Conservation (phyloP, 2,797 vertebrate species). For the Sebastolobus alascanus region DNA sequence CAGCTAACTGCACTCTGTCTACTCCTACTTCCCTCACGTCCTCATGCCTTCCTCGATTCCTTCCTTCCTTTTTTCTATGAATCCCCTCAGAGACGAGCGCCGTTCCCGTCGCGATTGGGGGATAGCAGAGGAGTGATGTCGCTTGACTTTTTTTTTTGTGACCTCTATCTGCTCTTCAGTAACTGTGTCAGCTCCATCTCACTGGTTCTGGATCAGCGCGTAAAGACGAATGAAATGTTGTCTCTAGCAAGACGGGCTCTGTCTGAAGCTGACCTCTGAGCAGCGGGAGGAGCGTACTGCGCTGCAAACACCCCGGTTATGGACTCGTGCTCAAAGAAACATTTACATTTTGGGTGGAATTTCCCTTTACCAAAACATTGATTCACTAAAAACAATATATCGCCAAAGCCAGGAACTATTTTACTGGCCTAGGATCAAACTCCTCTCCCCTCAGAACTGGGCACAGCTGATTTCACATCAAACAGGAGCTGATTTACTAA, state of each 20-base stretch:
- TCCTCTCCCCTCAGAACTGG: constrained; percentile 2
- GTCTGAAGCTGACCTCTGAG: constrained; percentile 34
- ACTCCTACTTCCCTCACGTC: constrained; percentile 55
- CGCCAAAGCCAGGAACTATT: constrained; percentile 2
- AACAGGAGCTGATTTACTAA: constrained; percentile 12
- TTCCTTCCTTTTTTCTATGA: constrained; percentile 48
- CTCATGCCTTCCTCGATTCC: constrained; percentile 65
- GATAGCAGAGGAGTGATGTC: constrained; percentile 60
- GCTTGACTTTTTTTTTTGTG: constrained; percentile 45
- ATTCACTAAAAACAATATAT: constrained; percentile 21
- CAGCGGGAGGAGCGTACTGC: not conserved
- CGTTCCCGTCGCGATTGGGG: constrained; percentile 1
- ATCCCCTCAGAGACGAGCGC: constrained; percentile 18
- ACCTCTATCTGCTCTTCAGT: constrained; percentile 64
- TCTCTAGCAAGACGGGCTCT: constrained; percentile 2
- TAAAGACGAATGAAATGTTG: constrained; percentile 22
- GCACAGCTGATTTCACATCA: constrained; percentile 18
- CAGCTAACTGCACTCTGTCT: constrained; percentile 39
- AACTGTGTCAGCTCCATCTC: constrained; percentile 27
- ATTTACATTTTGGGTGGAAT: constrained; percentile 35
- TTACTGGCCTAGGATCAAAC: constrained; percentile 24
- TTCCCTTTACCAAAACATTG: constrained; percentile 48
- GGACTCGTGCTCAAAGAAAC: constrained; percentile 33
- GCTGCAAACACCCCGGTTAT: constrained; percentile 16
- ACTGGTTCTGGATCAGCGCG: constrained; percentile 41